A percentile compares a stretch with the other conserved stretches of the same genome.
phyloP scores from a whole-genome alignment of 2,797 vertebrate genomes.

The Leuciscus waleckii region DNA sequence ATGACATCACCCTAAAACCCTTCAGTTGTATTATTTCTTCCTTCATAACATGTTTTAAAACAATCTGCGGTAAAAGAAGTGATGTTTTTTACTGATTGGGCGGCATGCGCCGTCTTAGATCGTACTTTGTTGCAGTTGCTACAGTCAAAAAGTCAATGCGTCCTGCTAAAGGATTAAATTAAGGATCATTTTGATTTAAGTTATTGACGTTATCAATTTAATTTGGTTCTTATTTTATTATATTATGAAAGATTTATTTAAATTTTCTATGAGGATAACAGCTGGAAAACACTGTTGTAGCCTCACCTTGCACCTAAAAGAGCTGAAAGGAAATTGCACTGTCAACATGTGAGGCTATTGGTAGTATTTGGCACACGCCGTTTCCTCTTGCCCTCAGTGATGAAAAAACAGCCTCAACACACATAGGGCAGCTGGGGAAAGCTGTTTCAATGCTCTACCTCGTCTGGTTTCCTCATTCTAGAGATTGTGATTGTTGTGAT shows the following conservation, averaged over 20 bases:
- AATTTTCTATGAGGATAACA: not conserved
- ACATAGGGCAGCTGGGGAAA: slow-evolving; percentile 40
- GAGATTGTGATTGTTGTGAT: slow-evolving; percentile 68
- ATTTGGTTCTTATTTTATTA: not conserved
- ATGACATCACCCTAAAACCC: slow-evolving; percentile 39
- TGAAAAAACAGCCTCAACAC: slow-evolving; percentile 20
- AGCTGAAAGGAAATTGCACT: slow-evolving; percentile 23
- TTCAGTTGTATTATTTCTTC: slow-evolving; percentile 36
- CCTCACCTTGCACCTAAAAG: slow-evolving; percentile 44
- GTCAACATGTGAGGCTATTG: slow-evolving; percentile 19
- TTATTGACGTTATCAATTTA: not conserved
- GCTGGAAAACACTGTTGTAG: slow-evolving; percentile 36
- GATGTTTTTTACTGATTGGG: slow-evolving; percentile 27
- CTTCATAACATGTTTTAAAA: slow-evolving; percentile 42
- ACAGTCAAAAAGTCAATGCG: not conserved
- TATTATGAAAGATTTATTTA: not conserved
- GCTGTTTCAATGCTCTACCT: slow-evolving; percentile 29
- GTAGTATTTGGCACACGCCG: slow-evolving; percentile 29
- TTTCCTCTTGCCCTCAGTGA: slow-evolving; percentile 37
- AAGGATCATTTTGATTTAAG: not conserved
- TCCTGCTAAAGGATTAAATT: not conserved
- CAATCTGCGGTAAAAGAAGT: slow-evolving; percentile 30
- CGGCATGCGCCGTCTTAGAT: slow-evolving; percentile 46
- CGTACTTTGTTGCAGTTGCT: slow-evolving; percentile 20
- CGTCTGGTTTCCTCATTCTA: slow-evolving; percentile 37